Evolutionary conservation across 2,797 vertebrate species (phyloP).

Genomic region (Alfaro cultratus): DNA sequence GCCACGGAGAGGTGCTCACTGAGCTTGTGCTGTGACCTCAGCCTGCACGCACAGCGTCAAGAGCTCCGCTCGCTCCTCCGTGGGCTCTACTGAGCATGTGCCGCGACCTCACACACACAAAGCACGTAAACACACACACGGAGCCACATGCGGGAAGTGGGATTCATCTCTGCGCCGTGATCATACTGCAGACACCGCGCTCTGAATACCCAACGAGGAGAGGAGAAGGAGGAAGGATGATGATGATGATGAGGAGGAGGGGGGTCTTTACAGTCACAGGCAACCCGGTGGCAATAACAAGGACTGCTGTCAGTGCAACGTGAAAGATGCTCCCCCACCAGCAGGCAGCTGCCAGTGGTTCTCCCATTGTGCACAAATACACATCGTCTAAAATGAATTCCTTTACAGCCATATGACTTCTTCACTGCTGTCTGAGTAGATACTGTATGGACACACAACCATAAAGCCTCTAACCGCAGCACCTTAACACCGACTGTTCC

Average conservation of each 20-base stretch:
- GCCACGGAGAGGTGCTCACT: slow-evolving; percentile 87
- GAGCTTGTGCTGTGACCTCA: slow-evolving; percentile 99
- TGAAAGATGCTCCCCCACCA: slow-evolving; percentile 22
- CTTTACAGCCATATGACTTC: not conserved
- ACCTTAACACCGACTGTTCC: not conserved
- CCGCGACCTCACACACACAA: slow-evolving; percentile 86
- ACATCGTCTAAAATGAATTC: not conserved
- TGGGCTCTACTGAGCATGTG: slow-evolving; percentile 96
- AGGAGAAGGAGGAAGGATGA: slow-evolving; percentile 33
- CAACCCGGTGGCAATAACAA: slow-evolving; percentile 55
- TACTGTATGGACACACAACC: not conserved
- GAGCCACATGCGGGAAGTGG: slow-evolving; percentile 75
- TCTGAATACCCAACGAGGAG: slow-evolving; percentile 81
- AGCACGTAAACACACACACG: slow-evolving; percentile 31
- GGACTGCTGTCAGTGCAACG: slow-evolving; percentile 60
- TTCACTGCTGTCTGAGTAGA: not conserved
- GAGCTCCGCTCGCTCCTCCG: slow-evolving; percentile 87
- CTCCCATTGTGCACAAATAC: not conserved
- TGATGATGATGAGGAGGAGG: slow-evolving; percentile 11
- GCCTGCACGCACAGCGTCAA: slow-evolving; percentile 89
- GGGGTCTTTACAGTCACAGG: slow-evolving; percentile 56
- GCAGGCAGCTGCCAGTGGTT: not conserved
- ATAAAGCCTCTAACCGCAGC: not conserved
- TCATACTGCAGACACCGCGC: slow-evolving; percentile 75
- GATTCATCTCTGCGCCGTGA: slow-evolving; percentile 79